These are phyloP conservation scores for Actias luna DNA, from an alignment of 2,888 invertebrate species.

Conservation along the genomic window DNA sequence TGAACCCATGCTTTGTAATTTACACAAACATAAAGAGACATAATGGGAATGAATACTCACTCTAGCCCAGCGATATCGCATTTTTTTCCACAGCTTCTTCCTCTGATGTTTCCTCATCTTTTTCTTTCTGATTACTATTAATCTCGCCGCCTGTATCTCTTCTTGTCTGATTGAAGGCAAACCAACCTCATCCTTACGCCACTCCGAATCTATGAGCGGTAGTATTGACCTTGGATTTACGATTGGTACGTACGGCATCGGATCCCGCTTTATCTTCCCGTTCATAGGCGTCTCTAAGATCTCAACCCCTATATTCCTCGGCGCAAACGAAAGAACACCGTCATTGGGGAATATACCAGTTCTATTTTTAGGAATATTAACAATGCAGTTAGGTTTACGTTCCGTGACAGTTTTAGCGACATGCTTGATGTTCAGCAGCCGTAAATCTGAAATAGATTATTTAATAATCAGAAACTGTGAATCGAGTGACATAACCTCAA, in stretches of 20 bases:
- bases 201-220: constrained; percentile 63
- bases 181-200: constrained; percentile 73
- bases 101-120: constrained; percentile 95
- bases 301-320: constrained; percentile 58
- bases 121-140: constrained; percentile 88
- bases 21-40: too few relatives aligned
- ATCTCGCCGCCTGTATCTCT: constrained; percentile 86
- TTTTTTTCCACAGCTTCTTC: constrained; percentile 88
- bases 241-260: constrained; percentile 65
- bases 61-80: constrained; percentile 89
- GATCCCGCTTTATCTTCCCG: constrained; percentile 55
- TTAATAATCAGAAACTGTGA: constrained; percentile 21
- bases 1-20: too few relatives aligned
- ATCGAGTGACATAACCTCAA: constrained; percentile 51
- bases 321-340: constrained; percentile 52
- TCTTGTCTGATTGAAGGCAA: constrained; percentile 67
- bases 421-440: constrained; percentile 59
- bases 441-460: constrained; percentile 56
- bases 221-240: constrained; percentile 70
- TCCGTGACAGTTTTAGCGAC: constrained; percentile 57
- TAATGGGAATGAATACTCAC: constrained; percentile 45
- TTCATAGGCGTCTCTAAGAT: constrained; percentile 49
- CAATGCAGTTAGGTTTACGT: constrained; percentile 41
- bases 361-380: constrained; percentile 33
- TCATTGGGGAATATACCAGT: constrained; percentile 36